phyloP scores from a whole-genome alignment of 2,888 invertebrate species.

The Dynastes tityus region DNA sequence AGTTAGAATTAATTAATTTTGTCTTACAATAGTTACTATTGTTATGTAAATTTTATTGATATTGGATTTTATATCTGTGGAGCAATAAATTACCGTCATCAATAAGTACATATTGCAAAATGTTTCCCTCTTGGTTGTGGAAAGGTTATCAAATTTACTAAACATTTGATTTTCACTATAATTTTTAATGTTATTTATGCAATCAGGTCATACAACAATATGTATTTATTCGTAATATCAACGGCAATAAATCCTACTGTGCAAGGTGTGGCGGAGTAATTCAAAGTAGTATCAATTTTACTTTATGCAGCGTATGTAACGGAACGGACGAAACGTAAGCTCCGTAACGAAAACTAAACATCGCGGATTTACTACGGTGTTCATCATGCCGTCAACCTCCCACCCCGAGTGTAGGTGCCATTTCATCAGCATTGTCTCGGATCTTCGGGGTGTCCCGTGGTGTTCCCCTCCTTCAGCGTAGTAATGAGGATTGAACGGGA shows the following conservation, averaged over 20 bases:
- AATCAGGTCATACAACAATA: background rate
- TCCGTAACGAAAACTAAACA: conserved; percentile 48
- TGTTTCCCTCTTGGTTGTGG: too few species aligned
- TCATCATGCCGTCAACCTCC: conserved; percentile 45
- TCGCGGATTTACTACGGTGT: conserved; percentile 47
- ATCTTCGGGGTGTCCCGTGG: conserved; percentile 4
- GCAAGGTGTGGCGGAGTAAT: conserved; percentile 31
- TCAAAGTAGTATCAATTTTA: conserved; percentile 43
- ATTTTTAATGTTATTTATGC: too few species aligned
- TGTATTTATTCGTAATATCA: background rate
- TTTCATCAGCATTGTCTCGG: conserved; percentile 41
- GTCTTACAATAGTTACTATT: too few species aligned
- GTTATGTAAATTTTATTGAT: too few species aligned
- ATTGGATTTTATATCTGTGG: too few species aligned
- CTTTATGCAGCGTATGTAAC: conserved; percentile 36
- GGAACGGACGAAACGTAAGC: conserved; percentile 31
- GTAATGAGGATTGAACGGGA: conserved; percentile 60
- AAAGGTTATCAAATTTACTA: too few species aligned
- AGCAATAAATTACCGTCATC: too few species aligned
- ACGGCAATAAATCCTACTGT: conserved; percentile 5
- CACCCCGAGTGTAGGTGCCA: conserved; percentile 11
- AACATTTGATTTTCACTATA: too few species aligned
- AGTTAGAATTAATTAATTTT: too few species aligned
- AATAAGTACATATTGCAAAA: too few species aligned
- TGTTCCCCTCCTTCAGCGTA: conserved; percentile 7